phyloP scores from a whole-genome alignment of 2,888 invertebrate genomes.

The Microplitis deprimator region DNA sequence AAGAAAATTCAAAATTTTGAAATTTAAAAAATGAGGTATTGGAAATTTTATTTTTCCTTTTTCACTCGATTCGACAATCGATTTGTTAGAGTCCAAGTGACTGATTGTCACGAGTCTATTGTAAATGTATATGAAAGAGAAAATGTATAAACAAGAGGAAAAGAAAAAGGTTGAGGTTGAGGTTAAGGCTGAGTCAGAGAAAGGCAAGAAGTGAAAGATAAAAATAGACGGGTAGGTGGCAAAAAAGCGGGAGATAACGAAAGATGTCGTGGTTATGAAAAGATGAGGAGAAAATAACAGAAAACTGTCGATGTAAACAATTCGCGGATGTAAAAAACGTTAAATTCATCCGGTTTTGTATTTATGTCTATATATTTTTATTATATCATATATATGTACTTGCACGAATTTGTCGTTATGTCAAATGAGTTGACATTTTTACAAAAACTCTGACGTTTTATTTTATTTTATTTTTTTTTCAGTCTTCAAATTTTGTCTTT shows the following conservation, averaged over 20 bases:
- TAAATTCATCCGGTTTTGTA: slow-evolving; percentile 70
- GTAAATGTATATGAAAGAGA: background rate
- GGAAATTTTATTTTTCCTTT: background rate
- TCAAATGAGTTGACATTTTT: no score
- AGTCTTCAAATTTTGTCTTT: no score
- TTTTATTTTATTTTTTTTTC: no score
- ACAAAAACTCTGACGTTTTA: no score
- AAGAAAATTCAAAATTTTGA: no score
- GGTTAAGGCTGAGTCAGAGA: background rate
- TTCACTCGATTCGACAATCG: slow-evolving; percentile 27
- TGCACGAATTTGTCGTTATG: no score
- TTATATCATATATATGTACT: no score
- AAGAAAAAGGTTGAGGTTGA: slow-evolving; percentile 9
- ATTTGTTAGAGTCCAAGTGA: slow-evolving; percentile 28
- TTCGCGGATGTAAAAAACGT: slow-evolving; percentile 68
- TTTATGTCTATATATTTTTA: background rate
- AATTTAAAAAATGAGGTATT: no score
- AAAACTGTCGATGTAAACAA: slow-evolving; percentile 69
- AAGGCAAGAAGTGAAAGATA: no score
- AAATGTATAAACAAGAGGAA: background rate
- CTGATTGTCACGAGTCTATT: slow-evolving; percentile 28
- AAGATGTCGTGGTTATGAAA: slow-evolving; percentile 9
- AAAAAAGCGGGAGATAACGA: slow-evolving; percentile 44
- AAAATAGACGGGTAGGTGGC: no score
- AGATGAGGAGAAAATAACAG: slow-evolving; percentile 40